These are phyloP conservation scores for Bembecia ichneumoniformis DNA, from an alignment of 2,888 invertebrate species.

Conservation along the genomic window DNA sequence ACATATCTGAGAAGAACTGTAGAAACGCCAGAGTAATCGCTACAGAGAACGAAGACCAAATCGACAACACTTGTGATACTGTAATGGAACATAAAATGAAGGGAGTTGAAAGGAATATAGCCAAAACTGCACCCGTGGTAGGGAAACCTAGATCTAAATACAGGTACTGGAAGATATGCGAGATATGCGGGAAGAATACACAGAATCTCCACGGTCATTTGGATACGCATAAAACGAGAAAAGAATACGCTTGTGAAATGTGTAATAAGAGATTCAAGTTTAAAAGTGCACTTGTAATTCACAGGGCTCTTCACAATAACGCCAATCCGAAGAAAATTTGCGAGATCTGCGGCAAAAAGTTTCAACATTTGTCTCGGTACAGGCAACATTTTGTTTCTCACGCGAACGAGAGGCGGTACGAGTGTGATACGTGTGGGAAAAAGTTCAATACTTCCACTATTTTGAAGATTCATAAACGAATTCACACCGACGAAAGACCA, in stretches of 20 bases:
- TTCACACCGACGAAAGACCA: slow-evolving; percentile 62
- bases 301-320: slow-evolving; percentile 50
- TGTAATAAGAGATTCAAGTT: slow-evolving; percentile 66
- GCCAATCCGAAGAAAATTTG: slow-evolving; percentile 65
- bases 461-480: slow-evolving; percentile 58
- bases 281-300: slow-evolving; percentile 57
- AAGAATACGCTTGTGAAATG: slow-evolving; percentile 51
- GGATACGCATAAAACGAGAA: slow-evolving; percentile 51
- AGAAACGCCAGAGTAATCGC: slow-evolving; percentile 22
- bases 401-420: slow-evolving; percentile 64
- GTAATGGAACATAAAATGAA: background rate
- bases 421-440: slow-evolving; percentile 67
- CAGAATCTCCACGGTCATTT: slow-evolving; percentile 52
- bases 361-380: slow-evolving; percentile 63
- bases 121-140: slow-evolving; percentile 4
- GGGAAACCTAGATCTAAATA: slow-evolving; percentile 26
- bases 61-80: slow-evolving; percentile 5
- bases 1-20: slow-evolving; percentile 12
- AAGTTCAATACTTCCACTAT: slow-evolving; percentile 68
- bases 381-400: slow-evolving; percentile 65
- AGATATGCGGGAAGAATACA: slow-evolving; percentile 59
- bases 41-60: slow-evolving; percentile 18
- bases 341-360: slow-evolving; percentile 66
- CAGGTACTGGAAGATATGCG: slow-evolving; percentile 61
- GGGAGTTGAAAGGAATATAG: background rate